Evolutionary conservation across 2,113 vertebrate genomes (phyloP).

Genomic region (Neopipo cinnamomea): DNA sequence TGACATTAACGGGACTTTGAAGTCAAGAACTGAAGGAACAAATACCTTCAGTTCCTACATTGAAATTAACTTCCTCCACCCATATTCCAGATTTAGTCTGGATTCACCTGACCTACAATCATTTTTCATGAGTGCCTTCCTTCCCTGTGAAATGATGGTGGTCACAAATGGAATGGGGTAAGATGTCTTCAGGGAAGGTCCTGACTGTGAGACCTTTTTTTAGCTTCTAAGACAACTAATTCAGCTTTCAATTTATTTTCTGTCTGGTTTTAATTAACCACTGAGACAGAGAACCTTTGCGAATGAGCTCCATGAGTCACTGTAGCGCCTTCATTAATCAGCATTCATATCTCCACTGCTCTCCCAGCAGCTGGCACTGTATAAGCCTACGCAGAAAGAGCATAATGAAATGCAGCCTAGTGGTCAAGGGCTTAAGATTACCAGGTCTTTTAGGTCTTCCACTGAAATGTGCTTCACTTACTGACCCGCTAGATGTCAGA

Average conservation of each 20-base stretch:
- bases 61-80: neutral
- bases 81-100: neutral
- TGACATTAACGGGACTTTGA: neutral
- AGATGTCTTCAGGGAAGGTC: neutral
- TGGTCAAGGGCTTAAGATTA: neutral
- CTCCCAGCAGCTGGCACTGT: neutral
- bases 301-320: neutral
- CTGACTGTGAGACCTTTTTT: neutral
- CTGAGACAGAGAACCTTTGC: neutral
- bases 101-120: neutral
- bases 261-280: neutral
- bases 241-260: neutral
- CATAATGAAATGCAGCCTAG: neutral
- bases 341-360: neutral
- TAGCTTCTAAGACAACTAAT: neutral
- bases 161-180: neutral
- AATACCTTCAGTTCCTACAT: neutral
- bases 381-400: neutral
- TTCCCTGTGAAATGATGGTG: neutral
- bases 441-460: neutral
- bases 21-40: neutral
- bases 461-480: neutral
- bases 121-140: neutral
- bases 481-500: neutral
- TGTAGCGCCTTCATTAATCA: neutral